Evolutionary conservation across 2,888 invertebrate genomes (phyloP), one percentile per base, ranked within the genome.

Genomic region (Iphiclides podalirius): DNA sequence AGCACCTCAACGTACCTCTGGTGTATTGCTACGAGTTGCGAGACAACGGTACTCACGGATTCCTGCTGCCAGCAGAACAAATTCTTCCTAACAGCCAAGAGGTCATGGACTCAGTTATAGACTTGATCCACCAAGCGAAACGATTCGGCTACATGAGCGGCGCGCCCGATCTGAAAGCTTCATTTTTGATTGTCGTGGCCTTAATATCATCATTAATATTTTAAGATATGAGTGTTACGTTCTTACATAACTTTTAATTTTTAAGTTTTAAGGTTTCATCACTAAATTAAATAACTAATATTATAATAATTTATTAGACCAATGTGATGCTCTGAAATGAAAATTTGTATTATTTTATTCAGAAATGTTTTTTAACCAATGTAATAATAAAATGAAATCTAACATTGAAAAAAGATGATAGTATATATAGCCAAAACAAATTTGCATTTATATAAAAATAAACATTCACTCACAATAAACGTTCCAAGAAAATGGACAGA

Each of bases 21-120:
- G 84, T 91, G 0, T 94, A 92, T 70, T 92, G 92, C 1, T 93
- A 93, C 48, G 95, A 95, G 72, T 83, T 94, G 1, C 82, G 93
- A 0, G 95, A 95, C 61, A 88, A 66, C 2, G 94, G 94, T 0
- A 63, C 66, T 0, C 90, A 89, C 66, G 95, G 95, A 0, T 94
- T 94, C 71, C 60, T 94, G 0, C 76, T 95, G 1, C 95, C 95
- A 0, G 73, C 91, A 0, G 84, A 90, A 0, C 91, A 93, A 67
- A 95, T 95, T 51, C 72, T 91, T 12, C 91, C 92, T 3, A 91
- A 91, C 37, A 89, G 89, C 28, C 72, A 89, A 52, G 94, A 94
- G 66, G 89, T 91, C 0, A 80, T 92, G 72, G 86, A 85, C 33
- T 84, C 85, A 0, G 33, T 85, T 0, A 38, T 85, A 0, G 85